Evolutionary conservation across 2,113 vertebrate genomes (phyloP), one percentile per base, ranked within the genome.

Genomic region (Chunga burmeisteri): DNA sequence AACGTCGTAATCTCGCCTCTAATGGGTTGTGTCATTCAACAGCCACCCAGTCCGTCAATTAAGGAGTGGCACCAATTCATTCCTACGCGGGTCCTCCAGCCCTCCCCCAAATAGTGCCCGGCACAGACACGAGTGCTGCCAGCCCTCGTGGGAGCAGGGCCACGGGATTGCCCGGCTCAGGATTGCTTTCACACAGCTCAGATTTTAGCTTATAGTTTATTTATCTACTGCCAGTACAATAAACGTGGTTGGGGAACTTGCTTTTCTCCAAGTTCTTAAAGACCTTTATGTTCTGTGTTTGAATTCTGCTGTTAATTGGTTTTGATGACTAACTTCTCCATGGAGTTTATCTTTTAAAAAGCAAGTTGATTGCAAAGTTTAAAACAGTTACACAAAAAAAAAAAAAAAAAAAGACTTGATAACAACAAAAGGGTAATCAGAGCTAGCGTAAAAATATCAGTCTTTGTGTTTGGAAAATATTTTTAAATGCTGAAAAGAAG

Each of bases 391-490:
- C 50, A 88, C 46, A 58, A 58, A 49, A 86, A 59, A 40, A 66
- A 68, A 27, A 53, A 22, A 59, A 30, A 73, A 32, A 38, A 47
- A 52, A 75, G 67, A 65, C 59, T 68, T 21, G 81, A 59, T 96
- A 97, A 97, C 70, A 94, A 85, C 81, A 50, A 95, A 77, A 91
- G 75, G 40, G 56, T 82, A 89, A 93, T 97, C 94, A 83, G 94
- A 96, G 95, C 93, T 93, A 97, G 94, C 97, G 96, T 96, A 70
- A 95, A 97, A 96, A 94, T 96, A 94, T 91, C 96, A 97, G 94
- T 97, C 96, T 96, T 97, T 82, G 91, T 96, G 87, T 98, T 98
- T 98, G 96, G 95, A 93, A 98, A 98, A 97, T 96, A 97, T 98
- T 98, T 98, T 97, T 96, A 95, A 96, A 96, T 1, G 21, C 81